Evolutionary conservation across 2,113 vertebrate genomes (phyloP).

Genomic region (Sclerurus mexicanus): DNA sequence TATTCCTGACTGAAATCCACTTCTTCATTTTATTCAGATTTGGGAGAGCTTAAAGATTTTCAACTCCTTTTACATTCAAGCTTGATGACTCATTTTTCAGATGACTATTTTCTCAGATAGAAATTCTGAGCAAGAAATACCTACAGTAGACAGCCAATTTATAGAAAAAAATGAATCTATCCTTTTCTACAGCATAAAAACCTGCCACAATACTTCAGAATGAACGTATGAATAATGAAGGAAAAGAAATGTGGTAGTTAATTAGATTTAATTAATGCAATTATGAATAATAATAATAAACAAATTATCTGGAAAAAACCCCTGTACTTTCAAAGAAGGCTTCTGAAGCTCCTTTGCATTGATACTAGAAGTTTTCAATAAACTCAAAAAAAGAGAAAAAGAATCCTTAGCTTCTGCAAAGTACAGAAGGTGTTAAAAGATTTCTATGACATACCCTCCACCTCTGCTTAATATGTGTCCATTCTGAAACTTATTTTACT

Average conservation of each 20-base stretch:
- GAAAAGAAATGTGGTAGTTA: neutral
- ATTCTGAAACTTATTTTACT: neutral
- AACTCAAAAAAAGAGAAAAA: neutral
- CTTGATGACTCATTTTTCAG: constrained; percentile 28
- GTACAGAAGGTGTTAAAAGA: neutral
- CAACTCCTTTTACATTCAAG: neutral
- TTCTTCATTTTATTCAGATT: neutral
- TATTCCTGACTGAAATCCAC: neutral
- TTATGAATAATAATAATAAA: neutral
- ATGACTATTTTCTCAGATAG: constrained; percentile 8
- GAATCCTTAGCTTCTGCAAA: neutral
- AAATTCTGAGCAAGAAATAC: neutral
- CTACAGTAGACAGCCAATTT: neutral
- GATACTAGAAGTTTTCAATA: neutral
- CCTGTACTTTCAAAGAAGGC: neutral
- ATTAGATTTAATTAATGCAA: neutral
- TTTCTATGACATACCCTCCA: neutral
- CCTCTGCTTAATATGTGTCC: neutral
- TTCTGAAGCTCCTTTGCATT: neutral
- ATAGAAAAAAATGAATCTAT: neutral
- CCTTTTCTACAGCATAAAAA: neutral
- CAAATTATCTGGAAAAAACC: neutral
- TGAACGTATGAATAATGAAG: neutral
- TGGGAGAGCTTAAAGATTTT: neutral
- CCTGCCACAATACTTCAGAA: neutral